Evolutionary conservation across 92 coral and sea anemone genomes (phyloP).

Genomic region (Heliopora coerulea): DNA sequence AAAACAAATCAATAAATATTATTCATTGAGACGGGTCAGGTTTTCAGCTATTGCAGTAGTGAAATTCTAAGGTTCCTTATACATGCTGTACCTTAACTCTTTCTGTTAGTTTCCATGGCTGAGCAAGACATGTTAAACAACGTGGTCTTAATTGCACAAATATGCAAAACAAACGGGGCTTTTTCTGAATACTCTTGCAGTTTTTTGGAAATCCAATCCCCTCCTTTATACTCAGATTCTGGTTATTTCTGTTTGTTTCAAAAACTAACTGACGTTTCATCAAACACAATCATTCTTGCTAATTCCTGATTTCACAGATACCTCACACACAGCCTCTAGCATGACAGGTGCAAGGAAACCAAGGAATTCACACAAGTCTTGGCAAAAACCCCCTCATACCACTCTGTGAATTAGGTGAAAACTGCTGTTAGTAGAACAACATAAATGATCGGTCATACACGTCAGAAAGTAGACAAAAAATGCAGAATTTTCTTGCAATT

Average conservation of each 20-base stretch:
- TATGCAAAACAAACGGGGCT: too few species aligned
- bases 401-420: constrained; percentile 4
- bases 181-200: too few species aligned
- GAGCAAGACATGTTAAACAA: too few species aligned
- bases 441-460: not conserved
- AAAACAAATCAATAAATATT: constrained; percentile 28
- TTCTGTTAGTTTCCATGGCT: too few species aligned
- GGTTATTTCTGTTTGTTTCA: not conserved
- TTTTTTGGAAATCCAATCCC: too few species aligned
- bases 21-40: not conserved
- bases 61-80: too few species aligned
- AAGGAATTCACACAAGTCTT: not conserved
- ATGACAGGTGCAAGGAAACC: constrained; percentile 2
- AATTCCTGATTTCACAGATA: not conserved
- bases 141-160: too few species aligned
- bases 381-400: not conserved
- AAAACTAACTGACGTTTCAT: not conserved
- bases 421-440: not conserved
- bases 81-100: too few species aligned
- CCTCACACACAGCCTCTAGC: constrained; percentile 3
- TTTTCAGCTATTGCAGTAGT: not conserved
- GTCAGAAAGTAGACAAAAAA: too few species aligned
- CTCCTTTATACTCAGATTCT: not conserved
- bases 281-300: not conserved
- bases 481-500: too few species aligned